phyloP scores from a whole-genome alignment of 2,888 invertebrate genomes.

The Lymantria dispar region DNA sequence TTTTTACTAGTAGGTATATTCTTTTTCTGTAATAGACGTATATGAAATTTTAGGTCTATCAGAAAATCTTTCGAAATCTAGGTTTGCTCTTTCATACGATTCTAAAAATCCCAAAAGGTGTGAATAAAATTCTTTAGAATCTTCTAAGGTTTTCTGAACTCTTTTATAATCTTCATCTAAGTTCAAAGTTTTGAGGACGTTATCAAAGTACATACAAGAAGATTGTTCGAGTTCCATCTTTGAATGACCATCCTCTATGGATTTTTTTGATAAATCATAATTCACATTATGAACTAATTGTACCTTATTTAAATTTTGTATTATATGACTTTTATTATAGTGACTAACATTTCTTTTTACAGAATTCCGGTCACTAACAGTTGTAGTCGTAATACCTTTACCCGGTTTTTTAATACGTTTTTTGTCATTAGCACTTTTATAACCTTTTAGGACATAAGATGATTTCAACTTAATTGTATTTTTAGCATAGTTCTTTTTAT shows the following conservation, averaged over 20 bases:
- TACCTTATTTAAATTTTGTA: slow-evolving; percentile 1
- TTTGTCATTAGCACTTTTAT: background rate
- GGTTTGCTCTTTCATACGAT: slow-evolving; percentile 54
- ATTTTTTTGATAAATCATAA: background rate
- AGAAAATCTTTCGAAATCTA: slow-evolving; percentile 46
- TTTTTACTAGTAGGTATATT: background rate
- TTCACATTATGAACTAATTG: background rate
- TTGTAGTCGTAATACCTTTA: background rate
- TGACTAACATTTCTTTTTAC: background rate
- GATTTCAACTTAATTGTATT: background rate
- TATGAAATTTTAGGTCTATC: slow-evolving; percentile 33
- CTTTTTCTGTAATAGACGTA: slow-evolving; percentile 7
- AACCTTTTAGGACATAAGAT: background rate
- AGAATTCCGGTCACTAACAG: background rate
- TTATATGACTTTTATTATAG: background rate
- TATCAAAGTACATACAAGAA: background rate
- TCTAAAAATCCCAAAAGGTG: slow-evolving; percentile 43
- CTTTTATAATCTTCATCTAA: slow-evolving; percentile 33
- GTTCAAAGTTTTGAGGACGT: background rate
- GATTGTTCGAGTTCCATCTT: background rate
- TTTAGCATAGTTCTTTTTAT: background rate
- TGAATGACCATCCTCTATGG: background rate
- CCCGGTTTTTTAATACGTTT: background rate
- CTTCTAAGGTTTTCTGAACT: slow-evolving; percentile 37
- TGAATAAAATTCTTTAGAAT: slow-evolving; percentile 43